Evolutionary conservation across 2,797 vertebrate species (phyloP).

Genomic region (Xenopus petersii): DNA sequence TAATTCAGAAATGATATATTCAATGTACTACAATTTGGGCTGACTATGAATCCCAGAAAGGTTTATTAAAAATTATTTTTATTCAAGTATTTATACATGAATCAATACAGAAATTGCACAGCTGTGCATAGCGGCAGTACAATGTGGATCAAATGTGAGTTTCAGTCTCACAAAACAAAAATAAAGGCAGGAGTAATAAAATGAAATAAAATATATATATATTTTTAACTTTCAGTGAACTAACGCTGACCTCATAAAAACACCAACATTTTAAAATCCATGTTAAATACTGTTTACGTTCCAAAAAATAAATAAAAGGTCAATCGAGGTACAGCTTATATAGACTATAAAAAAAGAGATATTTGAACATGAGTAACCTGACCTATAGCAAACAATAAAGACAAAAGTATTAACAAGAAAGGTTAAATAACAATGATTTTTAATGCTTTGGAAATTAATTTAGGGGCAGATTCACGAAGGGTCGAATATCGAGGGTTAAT

Average conservation of each 20-base stretch:
- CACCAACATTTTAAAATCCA: slow-evolving; percentile 20
- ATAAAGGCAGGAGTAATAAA: slow-evolving; percentile 25
- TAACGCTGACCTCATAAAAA: slow-evolving; percentile 39
- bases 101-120: slow-evolving; percentile 5
- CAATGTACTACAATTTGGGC: too few species aligned
- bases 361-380: slow-evolving; percentile 8
- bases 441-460: neutral
- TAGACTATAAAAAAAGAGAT: neutral
- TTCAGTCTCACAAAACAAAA: slow-evolving; percentile 19
- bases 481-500: too few species aligned
- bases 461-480: too few species aligned
- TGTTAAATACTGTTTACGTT: slow-evolving; percentile 34
- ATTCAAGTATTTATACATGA: slow-evolving; percentile 20
- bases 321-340: slow-evolving; percentile 19
- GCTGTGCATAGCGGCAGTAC: slow-evolving; percentile 6
- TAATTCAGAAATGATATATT: too few species aligned
- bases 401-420: neutral
- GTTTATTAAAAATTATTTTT: neutral
- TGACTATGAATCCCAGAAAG: too few species aligned
- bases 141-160: neutral
- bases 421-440: neutral
- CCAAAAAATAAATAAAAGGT: slow-evolving; percentile 24
- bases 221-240: slow-evolving; percentile 24
- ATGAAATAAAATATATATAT: slow-evolving; percentile 9
- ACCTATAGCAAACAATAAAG: slow-evolving; percentile 4